Conservation (phyloP, 2,113 vertebrate species). For the Dryoscopus gambensis region DNA sequence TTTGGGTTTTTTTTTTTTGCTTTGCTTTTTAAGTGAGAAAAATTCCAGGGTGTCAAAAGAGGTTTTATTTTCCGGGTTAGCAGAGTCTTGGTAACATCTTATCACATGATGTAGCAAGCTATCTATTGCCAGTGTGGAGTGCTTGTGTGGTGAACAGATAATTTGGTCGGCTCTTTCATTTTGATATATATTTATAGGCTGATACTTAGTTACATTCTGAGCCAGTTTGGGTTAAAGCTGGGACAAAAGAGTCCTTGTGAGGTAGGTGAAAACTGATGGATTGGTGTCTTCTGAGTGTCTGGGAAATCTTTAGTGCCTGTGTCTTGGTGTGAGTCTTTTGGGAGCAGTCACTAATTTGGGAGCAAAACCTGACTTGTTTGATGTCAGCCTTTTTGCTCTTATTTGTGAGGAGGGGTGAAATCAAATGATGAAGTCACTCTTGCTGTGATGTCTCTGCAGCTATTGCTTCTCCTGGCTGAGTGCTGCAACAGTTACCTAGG, state of each 20-base stretch:
- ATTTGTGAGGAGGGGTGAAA: background rate
- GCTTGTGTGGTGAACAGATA: background rate
- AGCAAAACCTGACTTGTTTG: background rate
- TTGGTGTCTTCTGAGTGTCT: background rate
- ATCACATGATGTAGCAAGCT: background rate
- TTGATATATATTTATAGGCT: background rate
- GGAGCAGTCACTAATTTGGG: background rate
- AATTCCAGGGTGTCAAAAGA: background rate
- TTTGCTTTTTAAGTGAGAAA: background rate
- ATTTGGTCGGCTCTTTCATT: background rate
- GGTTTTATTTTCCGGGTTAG: background rate
- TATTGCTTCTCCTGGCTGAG: background rate
- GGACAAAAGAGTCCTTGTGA: background rate
- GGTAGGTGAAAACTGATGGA: background rate
- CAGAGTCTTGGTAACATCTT: background rate
- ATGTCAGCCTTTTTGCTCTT: background rate
- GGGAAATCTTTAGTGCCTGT: background rate
- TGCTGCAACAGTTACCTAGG: background rate
- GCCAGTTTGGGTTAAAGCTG: background rate
- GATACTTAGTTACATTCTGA: background rate
- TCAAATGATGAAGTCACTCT: background rate
- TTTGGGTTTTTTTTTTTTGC: background rate
- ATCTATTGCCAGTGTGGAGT: background rate
- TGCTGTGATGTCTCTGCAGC: background rate
- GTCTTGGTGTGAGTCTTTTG: background rate